Evolutionary conservation across 2,797 vertebrate species (phyloP).

Genomic region (Intellagama lesueurii): DNA sequence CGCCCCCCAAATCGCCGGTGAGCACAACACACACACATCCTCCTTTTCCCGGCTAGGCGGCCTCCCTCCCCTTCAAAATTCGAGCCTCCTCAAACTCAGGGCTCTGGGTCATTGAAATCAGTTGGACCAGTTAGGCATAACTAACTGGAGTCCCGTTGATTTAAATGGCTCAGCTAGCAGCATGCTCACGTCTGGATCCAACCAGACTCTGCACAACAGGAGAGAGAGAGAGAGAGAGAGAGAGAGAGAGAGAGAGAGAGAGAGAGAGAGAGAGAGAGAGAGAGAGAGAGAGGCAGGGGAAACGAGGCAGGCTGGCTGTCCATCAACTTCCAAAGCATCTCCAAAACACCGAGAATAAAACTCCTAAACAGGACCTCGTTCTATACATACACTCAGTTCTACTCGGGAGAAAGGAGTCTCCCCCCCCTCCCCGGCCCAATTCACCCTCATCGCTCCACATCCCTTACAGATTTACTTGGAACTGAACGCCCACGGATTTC

Average conservation of each 20-base stretch:
- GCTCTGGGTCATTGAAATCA: too few species aligned
- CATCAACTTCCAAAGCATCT: constrained; percentile 30
- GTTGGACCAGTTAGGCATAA: too few species aligned
- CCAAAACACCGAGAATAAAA: background rate
- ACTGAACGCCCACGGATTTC: background rate
- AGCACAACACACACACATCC: too few species aligned
- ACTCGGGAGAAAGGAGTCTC: constrained; percentile 27
- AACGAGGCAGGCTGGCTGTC: constrained; percentile 33
- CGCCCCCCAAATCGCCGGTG: too few species aligned
- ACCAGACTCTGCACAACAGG: too few species aligned
- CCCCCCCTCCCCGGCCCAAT: background rate
- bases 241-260: background rate
- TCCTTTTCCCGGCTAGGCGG: background rate
- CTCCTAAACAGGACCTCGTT: constrained; percentile 18
- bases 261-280: background rate
- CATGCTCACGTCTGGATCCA: too few species aligned
- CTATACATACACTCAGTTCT: constrained; percentile 25
- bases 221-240: too few species aligned
- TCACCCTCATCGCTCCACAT: background rate
- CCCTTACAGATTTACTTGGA: background rate
- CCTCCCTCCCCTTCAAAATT: background rate
- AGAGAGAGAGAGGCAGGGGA: background rate
- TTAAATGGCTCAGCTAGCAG: too few species aligned
- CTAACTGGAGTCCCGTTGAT: too few species aligned
- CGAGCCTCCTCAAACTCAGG: too few species aligned